Base-by-base conservation (phyloP, 2,888 invertebrate species). In the Hypomecis punctinalis region DNA sequence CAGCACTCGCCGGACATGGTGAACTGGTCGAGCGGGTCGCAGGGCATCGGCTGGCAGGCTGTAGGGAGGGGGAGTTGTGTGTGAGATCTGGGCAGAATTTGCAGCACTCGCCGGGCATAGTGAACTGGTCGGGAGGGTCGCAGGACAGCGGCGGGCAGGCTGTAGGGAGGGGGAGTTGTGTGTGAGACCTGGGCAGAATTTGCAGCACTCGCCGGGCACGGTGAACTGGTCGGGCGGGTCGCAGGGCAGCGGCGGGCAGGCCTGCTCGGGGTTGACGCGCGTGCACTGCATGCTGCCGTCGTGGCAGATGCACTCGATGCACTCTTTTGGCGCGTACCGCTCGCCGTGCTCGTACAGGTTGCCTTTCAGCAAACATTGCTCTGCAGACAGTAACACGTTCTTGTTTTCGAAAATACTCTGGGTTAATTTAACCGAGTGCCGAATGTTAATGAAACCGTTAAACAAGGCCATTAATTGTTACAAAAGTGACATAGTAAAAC, bases 131-230 rank as follows among this genome's bases (percentile, higher is more conserved):
- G 70, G 94, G 94, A 56, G 94, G 93, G 70, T 96, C 96, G 90
- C 98, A 98, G 59, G 95, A 94, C 75, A 97, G 94, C 76, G 94
- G 94, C 54, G 97, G 97, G 89, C 98, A 98, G 75, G 94, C 94
- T 23, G 23, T 23, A 23, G 4, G n/a, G 10, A 43, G n/a, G 11
- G 5, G 43, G 8, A 37, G 0, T 13, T 56, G 6, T 62, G 37
- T 88, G 37, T 8, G 36, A 36, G 5, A 97, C 97, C 97, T 92
- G 96, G 96, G 88, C 98, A 98, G 84, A 97, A 96, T 86, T 97
- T 97, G 94, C 98, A 98, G 93, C 98, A 98, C 87, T 97, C 96
- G 66, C 96, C 97, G 55, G 96, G 96, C 68, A 97, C 96, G 76
- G 95, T 95, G 86, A 97, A 96, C 90, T 97, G 97, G 82, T 97